phyloP scores from a whole-genome alignment of 2,113 vertebrate species.

The Speoplatyrhinus poulsoni region DNA sequence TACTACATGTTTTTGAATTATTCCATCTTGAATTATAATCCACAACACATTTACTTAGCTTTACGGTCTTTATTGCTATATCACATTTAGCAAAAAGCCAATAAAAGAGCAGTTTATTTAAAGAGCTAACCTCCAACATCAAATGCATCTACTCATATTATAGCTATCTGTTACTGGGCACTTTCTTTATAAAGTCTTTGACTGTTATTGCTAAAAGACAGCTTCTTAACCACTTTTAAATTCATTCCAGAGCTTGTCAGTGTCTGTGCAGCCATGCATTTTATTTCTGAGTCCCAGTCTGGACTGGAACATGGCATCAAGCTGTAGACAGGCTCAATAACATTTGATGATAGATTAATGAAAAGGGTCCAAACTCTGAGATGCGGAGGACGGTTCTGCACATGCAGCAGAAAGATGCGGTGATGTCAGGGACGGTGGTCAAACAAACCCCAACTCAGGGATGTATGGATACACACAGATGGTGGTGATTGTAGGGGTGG shows the following conservation, averaged over 20 bases:
- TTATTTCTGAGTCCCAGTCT: conserved; percentile 39
- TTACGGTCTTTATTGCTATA: too few species aligned
- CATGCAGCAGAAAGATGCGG: conserved; percentile 45
- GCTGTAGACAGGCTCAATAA: conserved; percentile 50
- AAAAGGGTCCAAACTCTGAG: conserved; percentile 60
- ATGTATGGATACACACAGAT: conserved; percentile 41
- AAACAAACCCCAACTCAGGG: conserved; percentile 34
- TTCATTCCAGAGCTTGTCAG: conserved; percentile 13
- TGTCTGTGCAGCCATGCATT: conserved; percentile 26
- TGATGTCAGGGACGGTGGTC: conserved; percentile 61
- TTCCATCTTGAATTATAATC: too few species aligned
- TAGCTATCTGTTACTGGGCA: neutral
- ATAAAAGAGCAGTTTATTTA: neutral
- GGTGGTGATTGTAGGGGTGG: neutral
- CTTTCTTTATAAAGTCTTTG: conserved; percentile 8
- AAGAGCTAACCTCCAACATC: neutral
- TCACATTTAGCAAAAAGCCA: neutral
- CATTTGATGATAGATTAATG: conserved; percentile 74
- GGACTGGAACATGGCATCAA: conserved; percentile 40
- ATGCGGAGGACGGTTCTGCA: conserved; percentile 52
- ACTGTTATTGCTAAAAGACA: conserved; percentile 8
- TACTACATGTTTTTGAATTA: neutral
- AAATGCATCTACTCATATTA: conserved; percentile 6
- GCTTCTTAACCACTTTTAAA: neutral
- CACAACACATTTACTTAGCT: too few species aligned